Base-by-base conservation (phyloP, 2,797 vertebrate species). In the Amniataba percoides region DNA sequence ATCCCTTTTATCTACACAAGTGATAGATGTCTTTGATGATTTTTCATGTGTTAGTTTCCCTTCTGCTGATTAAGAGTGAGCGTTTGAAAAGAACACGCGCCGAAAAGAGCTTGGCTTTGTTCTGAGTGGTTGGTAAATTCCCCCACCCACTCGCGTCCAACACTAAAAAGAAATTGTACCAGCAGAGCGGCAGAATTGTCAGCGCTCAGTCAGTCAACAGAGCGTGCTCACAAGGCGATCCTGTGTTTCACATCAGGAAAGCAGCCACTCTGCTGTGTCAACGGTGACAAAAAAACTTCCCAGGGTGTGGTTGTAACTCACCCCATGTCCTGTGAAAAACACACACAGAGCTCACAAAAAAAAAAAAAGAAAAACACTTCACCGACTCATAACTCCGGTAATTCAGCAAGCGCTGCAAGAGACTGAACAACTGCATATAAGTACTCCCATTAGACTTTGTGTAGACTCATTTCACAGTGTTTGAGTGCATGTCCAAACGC, bases 221-320 rank as follows among this genome's bases (percentile, higher is more conserved):
- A 87, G 83, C 71, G 45, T 31, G 67, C 80, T 90, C 86, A 31
- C 69, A 15, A 63, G n/a, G 71, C 25, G 55, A 85, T 86, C 65
- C 58, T 49, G 19, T 78, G 72, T 66, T 76, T 62, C 71, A 86
- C 84, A 57, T 88, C 80, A 90, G 88, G 85, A 92, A 89, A 93
- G 86, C 88, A 88, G 88, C 77, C 82, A 19, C 74, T 88, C 82
- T 53, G 78, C 84, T 93, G 78, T 93, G 92, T 93, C 85, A 86
- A 87, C 89, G 78, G 69, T 92, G 92, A 93, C 88, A 85, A 88
- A 93, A 93, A 91, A 87, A 88, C 89, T 86, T 94, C 88, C 88
- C 93, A 82, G 80, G 88, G 91, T 89, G 89, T 58, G 78, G 91
- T 78, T 81, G 74, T 65, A 89, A 78, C 86, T 93, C 71, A 76